These are phyloP conservation scores for Hipposideros armiger DNA, from an alignment of 2,113 vertebrate genomes.

Conservation along the genomic window DNA sequence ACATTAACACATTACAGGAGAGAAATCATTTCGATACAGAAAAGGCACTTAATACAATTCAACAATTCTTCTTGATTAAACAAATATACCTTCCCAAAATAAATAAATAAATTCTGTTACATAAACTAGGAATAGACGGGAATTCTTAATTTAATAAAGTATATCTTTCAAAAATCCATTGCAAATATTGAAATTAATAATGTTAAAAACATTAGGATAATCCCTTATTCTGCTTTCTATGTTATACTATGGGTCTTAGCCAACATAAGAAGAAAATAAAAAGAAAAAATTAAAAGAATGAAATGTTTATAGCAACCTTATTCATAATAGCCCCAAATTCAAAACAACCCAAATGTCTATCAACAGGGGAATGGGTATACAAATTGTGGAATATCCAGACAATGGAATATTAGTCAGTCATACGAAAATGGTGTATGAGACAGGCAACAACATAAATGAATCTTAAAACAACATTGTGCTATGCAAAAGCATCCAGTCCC, in stretches of 20 bases:
- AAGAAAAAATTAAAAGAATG: background rate
- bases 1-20: conserved; percentile 3
- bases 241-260: background rate
- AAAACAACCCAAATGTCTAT: background rate
- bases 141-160: background rate
- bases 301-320: background rate
- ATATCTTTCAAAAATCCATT: conserved; percentile 19
- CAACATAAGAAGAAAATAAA: background rate
- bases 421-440: background rate
- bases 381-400: background rate
- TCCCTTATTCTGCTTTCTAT: background rate
- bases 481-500: background rate
- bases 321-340: background rate
- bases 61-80: conserved; percentile 12
- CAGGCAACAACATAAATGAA: background rate
- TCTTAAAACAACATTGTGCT: background rate
- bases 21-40: background rate
- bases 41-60: conserved; percentile 9
- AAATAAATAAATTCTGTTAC: conserved; percentile 28
- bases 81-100: background rate
- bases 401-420: background rate
- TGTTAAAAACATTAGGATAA: background rate
- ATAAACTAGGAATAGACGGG: background rate
- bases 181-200: background rate
- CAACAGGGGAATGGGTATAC: background rate